These are phyloP conservation scores for Plutella xylostella DNA, from an alignment of 2,888 invertebrate species.

Conservation along the genomic window DNA sequence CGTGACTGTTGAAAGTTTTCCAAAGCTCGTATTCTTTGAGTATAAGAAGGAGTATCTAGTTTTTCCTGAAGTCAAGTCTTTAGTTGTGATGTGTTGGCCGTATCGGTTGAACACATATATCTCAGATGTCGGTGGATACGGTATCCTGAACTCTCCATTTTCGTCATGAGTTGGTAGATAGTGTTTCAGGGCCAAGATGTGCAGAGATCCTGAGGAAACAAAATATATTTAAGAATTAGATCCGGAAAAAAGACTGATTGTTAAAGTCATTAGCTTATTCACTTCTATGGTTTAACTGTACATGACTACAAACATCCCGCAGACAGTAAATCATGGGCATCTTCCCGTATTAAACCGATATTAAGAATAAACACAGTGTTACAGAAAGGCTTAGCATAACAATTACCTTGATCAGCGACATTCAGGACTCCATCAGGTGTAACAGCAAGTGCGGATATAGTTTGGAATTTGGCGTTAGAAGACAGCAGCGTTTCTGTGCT, in stretches of 20 bases:
- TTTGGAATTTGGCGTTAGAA: conserved; percentile 90
- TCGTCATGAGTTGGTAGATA: conserved; percentile 89
- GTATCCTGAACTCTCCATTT: conserved; percentile 92
- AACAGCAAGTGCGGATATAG: conserved; percentile 90
- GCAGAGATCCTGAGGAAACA: conserved; percentile 74
- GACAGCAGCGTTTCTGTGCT: conserved; percentile 89
- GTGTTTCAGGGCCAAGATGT: conserved; percentile 87
- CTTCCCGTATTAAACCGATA: too few species aligned
- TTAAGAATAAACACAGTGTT: too few species aligned
- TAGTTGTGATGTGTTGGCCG: conserved; percentile 96
- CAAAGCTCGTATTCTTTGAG: conserved; percentile 96
- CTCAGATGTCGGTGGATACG: conserved; percentile 93
- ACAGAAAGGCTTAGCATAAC: background rate
- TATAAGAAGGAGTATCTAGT: conserved; percentile 96
- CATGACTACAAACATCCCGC: too few species aligned
- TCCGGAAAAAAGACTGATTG: background rate
- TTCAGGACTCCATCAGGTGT: conserved; percentile 96
- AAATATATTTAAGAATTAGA: background rate
- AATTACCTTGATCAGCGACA: conserved; percentile 90
- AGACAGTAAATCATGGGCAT: too few species aligned
- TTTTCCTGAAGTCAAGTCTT: conserved; percentile 94
- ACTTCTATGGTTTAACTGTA: background rate
- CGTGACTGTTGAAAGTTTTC: conserved; percentile 92
- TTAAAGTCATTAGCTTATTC: background rate
- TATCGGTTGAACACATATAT: conserved; percentile 94